Conservation (phyloP, 2,888 invertebrate species). For the Sisyra terminalis region DNA sequence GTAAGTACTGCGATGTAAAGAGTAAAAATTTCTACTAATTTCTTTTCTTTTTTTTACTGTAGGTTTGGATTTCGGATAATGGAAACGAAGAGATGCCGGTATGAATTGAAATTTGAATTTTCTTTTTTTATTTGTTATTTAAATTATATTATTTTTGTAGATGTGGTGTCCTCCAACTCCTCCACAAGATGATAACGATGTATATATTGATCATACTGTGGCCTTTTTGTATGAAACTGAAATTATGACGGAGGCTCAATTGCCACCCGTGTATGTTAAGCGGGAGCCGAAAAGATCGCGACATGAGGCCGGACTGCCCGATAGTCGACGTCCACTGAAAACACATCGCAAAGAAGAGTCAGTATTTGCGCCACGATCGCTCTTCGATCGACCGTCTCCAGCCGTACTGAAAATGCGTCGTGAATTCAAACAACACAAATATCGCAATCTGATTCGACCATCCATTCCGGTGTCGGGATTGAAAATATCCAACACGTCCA, state of each 20-base stretch:
- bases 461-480: constrained; percentile 33
- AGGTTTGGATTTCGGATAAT: constrained; percentile 65
- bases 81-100: constrained; percentile 67
- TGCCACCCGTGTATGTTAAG: constrained; percentile 66
- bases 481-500: constrained; percentile 30
- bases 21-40: too few species aligned
- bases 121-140: constrained; percentile 4
- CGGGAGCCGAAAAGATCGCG: constrained; percentile 59
- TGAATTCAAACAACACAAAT: constrained; percentile 57
- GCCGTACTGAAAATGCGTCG: constrained; percentile 58
- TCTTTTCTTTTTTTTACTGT: constrained; percentile 21
- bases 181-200: constrained; percentile 81
- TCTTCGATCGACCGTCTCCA: constrained; percentile 66
- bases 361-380: constrained; percentile 58
- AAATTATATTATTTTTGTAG: constrained; percentile 28
- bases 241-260: constrained; percentile 57
- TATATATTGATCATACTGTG: constrained; percentile 75
- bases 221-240: constrained; percentile 69
- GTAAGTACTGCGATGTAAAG: too few species aligned
- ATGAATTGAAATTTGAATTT: constrained; percentile 26
- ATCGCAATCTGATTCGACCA: constrained; percentile 35
- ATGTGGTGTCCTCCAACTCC: constrained; percentile 97
- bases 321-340: constrained; percentile 40
- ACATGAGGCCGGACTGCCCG: constrained; percentile 37
- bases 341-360: constrained; percentile 54